These are phyloP conservation scores for Hypocryptadius cinnamomeus DNA, from an alignment of 2,113 vertebrate species.

Conservation along the genomic window DNA sequence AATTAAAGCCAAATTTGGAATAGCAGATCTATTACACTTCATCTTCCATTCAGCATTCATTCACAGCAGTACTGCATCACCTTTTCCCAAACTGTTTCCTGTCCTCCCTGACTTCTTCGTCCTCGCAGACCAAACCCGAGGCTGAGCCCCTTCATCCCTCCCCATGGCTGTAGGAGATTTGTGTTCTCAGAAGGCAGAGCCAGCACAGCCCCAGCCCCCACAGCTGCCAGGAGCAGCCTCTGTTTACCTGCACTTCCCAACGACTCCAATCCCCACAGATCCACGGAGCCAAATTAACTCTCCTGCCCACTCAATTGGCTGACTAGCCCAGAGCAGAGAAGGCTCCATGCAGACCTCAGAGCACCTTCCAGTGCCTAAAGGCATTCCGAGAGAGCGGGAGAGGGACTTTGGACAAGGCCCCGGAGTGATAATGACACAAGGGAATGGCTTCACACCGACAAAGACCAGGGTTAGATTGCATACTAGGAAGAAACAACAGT, in stretches of 20 bases:
- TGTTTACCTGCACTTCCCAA: neutral
- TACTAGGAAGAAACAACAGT: neutral
- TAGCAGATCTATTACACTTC: neutral
- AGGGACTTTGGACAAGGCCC: neutral
- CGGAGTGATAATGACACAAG: neutral
- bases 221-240: neutral
- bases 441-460: neutral
- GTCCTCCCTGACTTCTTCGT: neutral
- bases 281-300: neutral
- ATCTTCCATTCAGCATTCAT: neutral
- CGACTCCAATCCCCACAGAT: neutral
- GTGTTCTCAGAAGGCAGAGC: neutral
- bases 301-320: neutral
- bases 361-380: neutral
- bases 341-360: neutral
- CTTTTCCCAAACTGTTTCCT: neutral
- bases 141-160: neutral
- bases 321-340: neutral
- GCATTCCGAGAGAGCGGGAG: neutral
- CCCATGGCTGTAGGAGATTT: rapidly evolving
- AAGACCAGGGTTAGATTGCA: neutral
- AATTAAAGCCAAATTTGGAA: neutral
- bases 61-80: neutral
- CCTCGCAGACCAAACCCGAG: neutral
- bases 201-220: neutral